phyloP scores from a whole-genome alignment of 2,113 vertebrate genomes.

The Axis porcinus region DNA sequence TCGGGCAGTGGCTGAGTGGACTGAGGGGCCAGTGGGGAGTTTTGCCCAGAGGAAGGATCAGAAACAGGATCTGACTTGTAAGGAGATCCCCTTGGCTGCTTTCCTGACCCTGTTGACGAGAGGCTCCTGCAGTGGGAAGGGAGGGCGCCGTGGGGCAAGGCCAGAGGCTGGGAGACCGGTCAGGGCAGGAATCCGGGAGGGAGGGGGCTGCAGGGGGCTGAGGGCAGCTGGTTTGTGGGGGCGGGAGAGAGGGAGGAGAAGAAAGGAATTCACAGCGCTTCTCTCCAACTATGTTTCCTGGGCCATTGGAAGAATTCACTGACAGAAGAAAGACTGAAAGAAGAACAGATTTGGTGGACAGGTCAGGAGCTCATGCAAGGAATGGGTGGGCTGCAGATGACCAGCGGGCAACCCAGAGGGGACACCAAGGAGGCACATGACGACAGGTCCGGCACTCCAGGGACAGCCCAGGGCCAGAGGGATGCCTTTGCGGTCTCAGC shows the following conservation, averaged over 20 bases:
- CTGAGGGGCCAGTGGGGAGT: accelerated
- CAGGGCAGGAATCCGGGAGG: neutral
- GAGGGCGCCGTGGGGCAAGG: accelerated
- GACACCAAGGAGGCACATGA: accelerated
- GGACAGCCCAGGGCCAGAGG: neutral
- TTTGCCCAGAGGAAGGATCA: neutral
- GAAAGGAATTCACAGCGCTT: neutral
- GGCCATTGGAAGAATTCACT: neutral
- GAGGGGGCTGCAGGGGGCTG: neutral
- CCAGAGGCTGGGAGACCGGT: neutral
- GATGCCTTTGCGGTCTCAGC: neutral
- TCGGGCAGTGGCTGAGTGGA: accelerated
- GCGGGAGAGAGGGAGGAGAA: neutral
- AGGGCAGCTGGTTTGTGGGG: neutral
- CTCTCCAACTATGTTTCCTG: neutral
- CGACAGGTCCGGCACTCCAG: accelerated
- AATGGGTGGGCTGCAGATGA: accelerated
- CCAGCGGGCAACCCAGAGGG: neutral
- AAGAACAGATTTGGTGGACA: neutral
- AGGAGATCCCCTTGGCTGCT: neutral
- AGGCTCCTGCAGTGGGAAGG: accelerated
- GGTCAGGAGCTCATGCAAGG: accelerated
- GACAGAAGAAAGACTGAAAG: neutral
- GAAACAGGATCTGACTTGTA: neutral
- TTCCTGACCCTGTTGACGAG: neutral